These are phyloP conservation scores for Cerastis leucographa DNA, from an alignment of 2,888 invertebrate genomes.

Conservation along the genomic window DNA sequence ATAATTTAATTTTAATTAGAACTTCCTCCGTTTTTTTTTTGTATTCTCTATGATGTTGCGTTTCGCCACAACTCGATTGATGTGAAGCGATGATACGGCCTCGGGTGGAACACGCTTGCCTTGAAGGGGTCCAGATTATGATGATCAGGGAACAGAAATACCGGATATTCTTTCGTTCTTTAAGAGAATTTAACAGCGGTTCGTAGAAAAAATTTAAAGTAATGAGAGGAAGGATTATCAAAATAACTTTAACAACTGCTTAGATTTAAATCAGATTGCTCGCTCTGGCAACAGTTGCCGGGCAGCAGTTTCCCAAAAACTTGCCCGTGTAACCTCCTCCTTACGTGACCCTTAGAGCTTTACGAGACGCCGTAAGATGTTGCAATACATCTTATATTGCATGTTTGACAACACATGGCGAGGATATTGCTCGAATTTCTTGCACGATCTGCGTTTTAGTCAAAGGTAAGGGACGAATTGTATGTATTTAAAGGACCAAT, in stretches of 20 bases:
- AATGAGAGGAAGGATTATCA: not conserved
- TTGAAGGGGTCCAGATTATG: too few species aligned
- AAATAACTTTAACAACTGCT: not conserved
- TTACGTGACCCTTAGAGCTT: conserved; percentile 75
- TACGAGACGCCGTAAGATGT: conserved; percentile 74
- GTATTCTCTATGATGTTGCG: too few species aligned
- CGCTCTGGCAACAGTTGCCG: not conserved
- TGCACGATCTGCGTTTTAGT: conserved; percentile 32
- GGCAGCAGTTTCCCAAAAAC: not conserved
- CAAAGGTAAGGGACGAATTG: conserved; percentile 39
- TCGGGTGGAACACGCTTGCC: too few species aligned
- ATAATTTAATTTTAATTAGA: not conserved
- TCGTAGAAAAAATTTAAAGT: too few species aligned
- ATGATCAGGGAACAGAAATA: too few species aligned
- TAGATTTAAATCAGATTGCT: too few species aligned
- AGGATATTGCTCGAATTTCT: conserved; percentile 49
- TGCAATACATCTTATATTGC: conserved; percentile 77
- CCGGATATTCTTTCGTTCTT: too few species aligned
- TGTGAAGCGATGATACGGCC: too few species aligned
- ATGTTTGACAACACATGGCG: conserved; percentile 73
- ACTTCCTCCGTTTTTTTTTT: too few species aligned
- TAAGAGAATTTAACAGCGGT: too few species aligned
- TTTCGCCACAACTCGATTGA: too few species aligned
- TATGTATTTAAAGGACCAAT: conserved; percentile 49
- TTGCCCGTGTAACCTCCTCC: conserved; percentile 33